These are phyloP conservation scores for Choristoneura rosaceana DNA, from an alignment of 2,888 invertebrate genomes.

Conservation along the genomic window DNA sequence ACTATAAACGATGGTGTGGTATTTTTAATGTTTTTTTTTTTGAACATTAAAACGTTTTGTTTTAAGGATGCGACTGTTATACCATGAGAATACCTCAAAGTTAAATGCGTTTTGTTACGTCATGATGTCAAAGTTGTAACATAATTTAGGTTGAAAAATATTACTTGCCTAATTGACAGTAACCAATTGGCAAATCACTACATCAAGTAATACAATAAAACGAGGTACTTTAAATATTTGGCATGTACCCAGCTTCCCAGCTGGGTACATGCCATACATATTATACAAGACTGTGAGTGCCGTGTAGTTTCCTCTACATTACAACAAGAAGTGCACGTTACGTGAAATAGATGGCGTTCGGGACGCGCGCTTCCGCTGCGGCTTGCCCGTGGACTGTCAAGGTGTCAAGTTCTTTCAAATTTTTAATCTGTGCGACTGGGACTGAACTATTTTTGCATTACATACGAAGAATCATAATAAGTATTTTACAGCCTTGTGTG, in stretches of 20 bases:
- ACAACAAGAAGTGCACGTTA: slow-evolving; percentile 76
- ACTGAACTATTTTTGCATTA: not conserved
- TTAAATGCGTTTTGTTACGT: slow-evolving; percentile 1
- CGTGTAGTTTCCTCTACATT: slow-evolving; percentile 71
- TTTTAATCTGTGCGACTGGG: not conserved
- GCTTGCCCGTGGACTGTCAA: slow-evolving; percentile 45
- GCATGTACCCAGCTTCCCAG: slow-evolving; percentile 74
- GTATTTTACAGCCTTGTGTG: too few relatives aligned
- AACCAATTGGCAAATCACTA: slow-evolving; percentile 28
- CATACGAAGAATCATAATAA: too few relatives aligned
- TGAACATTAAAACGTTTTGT: slow-evolving; percentile 14
- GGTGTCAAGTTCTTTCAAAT: slow-evolving; percentile 24
- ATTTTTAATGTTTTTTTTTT: slow-evolving; percentile 2
- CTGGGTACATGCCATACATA: too few relatives aligned
- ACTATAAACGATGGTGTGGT: slow-evolving; percentile 2
- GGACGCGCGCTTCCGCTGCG: slow-evolving; percentile 76
- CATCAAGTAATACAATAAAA: slow-evolving; percentile 52
- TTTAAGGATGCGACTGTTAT: not conserved
- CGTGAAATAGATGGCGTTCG: slow-evolving; percentile 79
- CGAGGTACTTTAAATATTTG: slow-evolving; percentile 71
- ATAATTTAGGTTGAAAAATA: slow-evolving; percentile 20
- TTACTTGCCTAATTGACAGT: slow-evolving; percentile 35
- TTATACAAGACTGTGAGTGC: slow-evolving; percentile 77
- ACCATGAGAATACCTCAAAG: not conserved
- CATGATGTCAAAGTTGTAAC: not conserved